A percentile compares a stretch with the other conserved stretches of the same genome.
Evolutionary conservation across 2,113 vertebrate genomes (phyloP).

Genomic region (Vulpes ferrilata): DNA sequence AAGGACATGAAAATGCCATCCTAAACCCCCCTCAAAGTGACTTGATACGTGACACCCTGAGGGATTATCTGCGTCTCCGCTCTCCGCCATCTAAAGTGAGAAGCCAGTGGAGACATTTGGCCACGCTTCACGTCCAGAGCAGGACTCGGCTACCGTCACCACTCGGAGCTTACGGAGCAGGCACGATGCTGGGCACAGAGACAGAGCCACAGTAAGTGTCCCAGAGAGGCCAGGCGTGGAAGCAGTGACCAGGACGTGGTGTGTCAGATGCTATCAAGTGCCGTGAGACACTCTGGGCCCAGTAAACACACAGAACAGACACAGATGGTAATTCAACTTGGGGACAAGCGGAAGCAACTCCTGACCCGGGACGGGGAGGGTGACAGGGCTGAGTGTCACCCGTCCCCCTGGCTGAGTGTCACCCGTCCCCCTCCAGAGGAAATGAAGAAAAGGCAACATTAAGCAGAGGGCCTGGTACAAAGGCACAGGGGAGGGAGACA

Average conservation of each 20-base stretch:
- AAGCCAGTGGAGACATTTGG: background rate
- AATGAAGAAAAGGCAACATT: background rate
- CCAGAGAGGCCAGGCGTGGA: background rate
- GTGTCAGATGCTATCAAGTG: background rate
- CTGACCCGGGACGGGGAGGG: background rate
- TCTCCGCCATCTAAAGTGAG: background rate
- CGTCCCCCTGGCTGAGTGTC: background rate
- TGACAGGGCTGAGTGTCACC: background rate
- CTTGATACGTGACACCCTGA: background rate
- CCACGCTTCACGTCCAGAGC: background rate
- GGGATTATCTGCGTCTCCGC: conserved; percentile 4
- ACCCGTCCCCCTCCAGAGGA: fast-evolving
- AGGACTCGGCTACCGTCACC: background rate
- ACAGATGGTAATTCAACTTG: background rate
- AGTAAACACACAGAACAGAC: background rate
- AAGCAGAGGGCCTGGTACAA: fast-evolving
- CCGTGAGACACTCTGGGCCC: background rate
- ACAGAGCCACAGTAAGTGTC: background rate
- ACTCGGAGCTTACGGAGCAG: background rate
- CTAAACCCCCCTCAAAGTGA: conserved; percentile 11
- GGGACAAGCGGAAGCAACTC: background rate
- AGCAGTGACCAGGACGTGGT: fast-evolving
- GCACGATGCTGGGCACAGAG: background rate
- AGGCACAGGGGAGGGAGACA: background rate
- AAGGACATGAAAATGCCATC: conserved; percentile 52